Percentiles rank a stretch among this genome's conserved stretches.
phyloP scores from a whole-genome alignment of 1,140 invertebrate genomes.

The Procambarus clarkii region DNA sequence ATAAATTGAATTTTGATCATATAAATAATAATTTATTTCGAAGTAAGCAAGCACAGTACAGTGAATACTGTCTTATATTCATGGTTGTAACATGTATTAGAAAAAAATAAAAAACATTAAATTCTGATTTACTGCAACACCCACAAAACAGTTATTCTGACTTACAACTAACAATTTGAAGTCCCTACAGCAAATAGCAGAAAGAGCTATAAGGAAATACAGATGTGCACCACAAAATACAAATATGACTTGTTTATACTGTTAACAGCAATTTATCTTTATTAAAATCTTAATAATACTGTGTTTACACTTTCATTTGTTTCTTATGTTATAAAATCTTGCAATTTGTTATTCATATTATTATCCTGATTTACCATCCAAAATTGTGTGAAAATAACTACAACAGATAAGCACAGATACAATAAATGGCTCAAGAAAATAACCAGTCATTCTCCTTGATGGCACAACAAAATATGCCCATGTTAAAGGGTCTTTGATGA shows the following conservation, averaged over 20 bases:
- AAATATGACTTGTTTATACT: background rate
- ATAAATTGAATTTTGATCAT: too few relatives aligned
- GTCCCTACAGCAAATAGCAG: background rate
- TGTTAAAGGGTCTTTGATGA: too few relatives aligned
- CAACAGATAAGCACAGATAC: background rate
- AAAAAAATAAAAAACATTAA: too few relatives aligned
- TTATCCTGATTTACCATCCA: background rate
- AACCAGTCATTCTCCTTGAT: too few relatives aligned
- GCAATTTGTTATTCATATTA: background rate
- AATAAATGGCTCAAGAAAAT: background rate
- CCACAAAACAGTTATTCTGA: background rate
- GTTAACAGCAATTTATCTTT: background rate
- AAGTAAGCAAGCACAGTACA: too few relatives aligned
- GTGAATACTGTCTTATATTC: too few relatives aligned
- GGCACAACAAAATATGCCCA: too few relatives aligned
- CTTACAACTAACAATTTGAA: background rate
- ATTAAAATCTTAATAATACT: background rate
- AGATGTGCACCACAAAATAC: background rate
- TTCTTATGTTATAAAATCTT: too few relatives aligned
- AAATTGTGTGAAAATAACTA: background rate
- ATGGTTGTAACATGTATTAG: too few relatives aligned
- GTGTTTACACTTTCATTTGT: background rate
- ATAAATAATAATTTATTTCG: too few relatives aligned
- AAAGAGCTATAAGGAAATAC: background rate
- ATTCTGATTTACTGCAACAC: background rate